Evolutionary conservation across 2,113 vertebrate species (phyloP).

Genomic region (Amazona vittata): DNA sequence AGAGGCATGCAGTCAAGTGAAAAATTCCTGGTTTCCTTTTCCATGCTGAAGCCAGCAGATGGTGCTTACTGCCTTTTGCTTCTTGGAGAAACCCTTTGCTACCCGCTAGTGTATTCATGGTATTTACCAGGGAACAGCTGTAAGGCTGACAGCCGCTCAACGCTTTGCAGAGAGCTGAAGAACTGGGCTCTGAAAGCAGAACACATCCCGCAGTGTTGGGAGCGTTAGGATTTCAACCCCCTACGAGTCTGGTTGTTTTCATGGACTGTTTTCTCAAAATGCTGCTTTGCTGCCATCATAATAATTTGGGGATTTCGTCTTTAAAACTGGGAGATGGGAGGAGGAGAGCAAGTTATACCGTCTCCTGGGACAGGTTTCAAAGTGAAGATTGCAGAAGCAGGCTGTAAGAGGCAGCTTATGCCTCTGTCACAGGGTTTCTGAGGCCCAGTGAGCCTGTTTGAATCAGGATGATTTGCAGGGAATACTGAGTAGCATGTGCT

Average conservation of each 20-base stretch:
- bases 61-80: conserved; percentile 26
- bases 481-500: not conserved
- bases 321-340: not conserved
- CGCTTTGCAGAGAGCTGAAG: not conserved
- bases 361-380: not conserved
- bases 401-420: not conserved
- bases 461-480: not conserved
- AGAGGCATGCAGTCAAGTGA: not conserved
- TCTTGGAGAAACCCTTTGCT: not conserved
- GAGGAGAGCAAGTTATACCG: not conserved
- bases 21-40: not conserved
- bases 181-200: not conserved
- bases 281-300: not conserved
- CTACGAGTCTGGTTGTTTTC: not conserved
- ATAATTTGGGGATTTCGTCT: not conserved
- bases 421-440: not conserved
- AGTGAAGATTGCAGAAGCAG: not conserved
- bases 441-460: not conserved
- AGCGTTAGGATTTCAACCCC: conserved; percentile 22
- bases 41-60: conserved; percentile 35
- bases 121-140: not conserved
- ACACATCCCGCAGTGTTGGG: conserved; percentile 35
- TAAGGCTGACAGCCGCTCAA: not conserved
- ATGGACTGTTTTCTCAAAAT: not conserved
- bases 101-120: not conserved